Conservation (phyloP, 2,888 invertebrate genomes). For the Eristalinus aeneus region DNA sequence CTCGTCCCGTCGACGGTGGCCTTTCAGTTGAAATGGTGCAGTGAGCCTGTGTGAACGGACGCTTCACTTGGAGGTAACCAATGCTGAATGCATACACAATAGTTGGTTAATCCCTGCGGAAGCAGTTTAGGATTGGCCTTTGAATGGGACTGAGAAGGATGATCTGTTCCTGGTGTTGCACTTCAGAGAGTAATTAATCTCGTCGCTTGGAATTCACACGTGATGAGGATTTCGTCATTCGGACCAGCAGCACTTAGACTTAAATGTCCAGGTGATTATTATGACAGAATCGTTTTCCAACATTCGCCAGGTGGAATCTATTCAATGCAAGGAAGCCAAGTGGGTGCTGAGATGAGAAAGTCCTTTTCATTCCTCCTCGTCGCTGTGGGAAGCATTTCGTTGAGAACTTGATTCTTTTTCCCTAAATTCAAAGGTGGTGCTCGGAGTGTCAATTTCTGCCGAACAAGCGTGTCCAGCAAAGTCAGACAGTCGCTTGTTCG, state of each 20-base stretch:
- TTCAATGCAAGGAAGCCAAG: background rate
- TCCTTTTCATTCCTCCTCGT: no score
- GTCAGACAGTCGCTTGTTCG: no score
- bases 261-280: background rate
- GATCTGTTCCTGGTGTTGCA: background rate
- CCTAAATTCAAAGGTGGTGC: no score
- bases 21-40: background rate
- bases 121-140: background rate
- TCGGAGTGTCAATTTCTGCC: no score
- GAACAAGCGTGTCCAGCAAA: no score
- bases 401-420: no score
- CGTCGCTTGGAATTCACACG: background rate
- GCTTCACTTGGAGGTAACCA: background rate
- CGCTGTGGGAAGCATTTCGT: no score
- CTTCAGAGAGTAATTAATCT: constrained; percentile 5
- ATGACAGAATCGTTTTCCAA: background rate
- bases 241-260: background rate
- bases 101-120: constrained; percentile 4
- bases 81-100: background rate
- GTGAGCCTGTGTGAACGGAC: background rate
- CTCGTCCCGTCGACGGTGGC: background rate
- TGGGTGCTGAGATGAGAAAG: no score
- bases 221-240: background rate
- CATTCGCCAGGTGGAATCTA: background rate
- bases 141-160: background rate